A percentile compares a stretch with the other conserved stretches of the same genome.
Evolutionary conservation across 1,140 invertebrate genomes (phyloP).

Genomic region (Scaptomyza pallida): DNA sequence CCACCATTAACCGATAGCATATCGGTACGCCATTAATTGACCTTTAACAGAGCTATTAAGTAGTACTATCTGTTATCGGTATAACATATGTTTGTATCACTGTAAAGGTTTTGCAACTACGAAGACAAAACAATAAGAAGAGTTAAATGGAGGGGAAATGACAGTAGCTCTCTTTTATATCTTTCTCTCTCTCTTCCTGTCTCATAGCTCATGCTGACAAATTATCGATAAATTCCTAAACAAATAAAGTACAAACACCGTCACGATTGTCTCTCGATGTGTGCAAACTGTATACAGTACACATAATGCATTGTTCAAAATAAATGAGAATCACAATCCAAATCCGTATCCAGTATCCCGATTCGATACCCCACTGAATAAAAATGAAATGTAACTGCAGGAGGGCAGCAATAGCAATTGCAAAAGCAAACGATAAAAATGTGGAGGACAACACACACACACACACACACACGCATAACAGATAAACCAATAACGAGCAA

Average conservation of each 20-base stretch:
- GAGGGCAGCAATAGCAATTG: slow-evolving; percentile 1
- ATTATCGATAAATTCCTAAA: slow-evolving; percentile 64
- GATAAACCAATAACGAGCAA: slow-evolving; percentile 38
- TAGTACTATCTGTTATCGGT: too few relatives aligned
- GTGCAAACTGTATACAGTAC: neutral
- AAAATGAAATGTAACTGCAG: slow-evolving; percentile 55
- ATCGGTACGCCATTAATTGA: too few relatives aligned
- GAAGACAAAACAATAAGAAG: slow-evolving; percentile 14
- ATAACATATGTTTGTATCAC: neutral
- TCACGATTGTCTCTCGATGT: neutral
- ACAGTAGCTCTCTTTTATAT: slow-evolving; percentile 20
- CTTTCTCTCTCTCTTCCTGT: too few relatives aligned
- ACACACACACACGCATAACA: slow-evolving; percentile 17
- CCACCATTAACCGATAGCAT: too few relatives aligned
- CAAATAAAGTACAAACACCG: slow-evolving; percentile 37
- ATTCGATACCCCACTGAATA: neutral
- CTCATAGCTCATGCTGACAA: slow-evolving; percentile 61
- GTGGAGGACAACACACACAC: slow-evolving; percentile 46
- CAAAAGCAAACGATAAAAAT: slow-evolving; percentile 53
- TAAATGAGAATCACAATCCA: slow-evolving; percentile 34
- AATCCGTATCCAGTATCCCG: slow-evolving; percentile 1
- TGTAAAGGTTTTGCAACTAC: neutral
- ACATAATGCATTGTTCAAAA: slow-evolving; percentile 50
- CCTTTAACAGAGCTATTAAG: too few relatives aligned
- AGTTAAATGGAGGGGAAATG: slow-evolving; percentile 13